These are phyloP conservation scores for Ditylenchus weischeri DNA, from an alignment of 2,888 invertebrate species.

Conservation along the genomic window DNA sequence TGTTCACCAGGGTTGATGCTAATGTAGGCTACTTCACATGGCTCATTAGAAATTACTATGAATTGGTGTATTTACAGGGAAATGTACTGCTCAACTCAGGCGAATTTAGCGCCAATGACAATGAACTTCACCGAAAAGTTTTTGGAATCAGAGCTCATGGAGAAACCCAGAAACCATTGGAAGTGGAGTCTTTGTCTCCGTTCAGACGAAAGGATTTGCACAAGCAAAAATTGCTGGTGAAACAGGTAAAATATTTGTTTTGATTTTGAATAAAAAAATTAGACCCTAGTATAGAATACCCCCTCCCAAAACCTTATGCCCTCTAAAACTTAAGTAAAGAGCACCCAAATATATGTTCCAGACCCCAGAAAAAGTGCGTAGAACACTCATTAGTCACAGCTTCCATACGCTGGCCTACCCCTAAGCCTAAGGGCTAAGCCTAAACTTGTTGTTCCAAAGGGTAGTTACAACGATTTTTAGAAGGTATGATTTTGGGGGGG, in stretches of 20 bases:
- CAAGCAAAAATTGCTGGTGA: background rate
- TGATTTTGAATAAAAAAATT: background rate
- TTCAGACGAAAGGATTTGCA: slow-evolving; percentile 5
- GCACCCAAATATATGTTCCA: no score
- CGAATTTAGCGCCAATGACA: slow-evolving; percentile 1
- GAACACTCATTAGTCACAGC: no score
- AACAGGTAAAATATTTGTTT: slow-evolving; percentile 1
- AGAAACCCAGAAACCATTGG: background rate
- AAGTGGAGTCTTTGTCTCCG: background rate
- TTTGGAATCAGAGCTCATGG: slow-evolving; percentile 2
- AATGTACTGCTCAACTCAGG: slow-evolving; percentile 5
- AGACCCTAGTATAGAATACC: background rate
- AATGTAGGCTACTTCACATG: background rate
- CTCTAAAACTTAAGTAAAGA: no score
- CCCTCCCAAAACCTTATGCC: background rate
- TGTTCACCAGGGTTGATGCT: background rate
- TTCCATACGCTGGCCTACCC: no score
- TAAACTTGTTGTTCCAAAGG: no score
- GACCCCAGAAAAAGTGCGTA: no score
- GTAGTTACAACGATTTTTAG: no score
- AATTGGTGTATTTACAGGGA: background rate
- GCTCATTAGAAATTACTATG: background rate
- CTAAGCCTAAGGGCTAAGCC: no score
- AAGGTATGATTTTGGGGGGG: no score
- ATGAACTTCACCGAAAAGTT: background rate